Evolutionary conservation across 2,797 vertebrate genomes (phyloP), one percentile per base, ranked within the genome.

Genomic region (Gadopsis bispinosus): DNA sequence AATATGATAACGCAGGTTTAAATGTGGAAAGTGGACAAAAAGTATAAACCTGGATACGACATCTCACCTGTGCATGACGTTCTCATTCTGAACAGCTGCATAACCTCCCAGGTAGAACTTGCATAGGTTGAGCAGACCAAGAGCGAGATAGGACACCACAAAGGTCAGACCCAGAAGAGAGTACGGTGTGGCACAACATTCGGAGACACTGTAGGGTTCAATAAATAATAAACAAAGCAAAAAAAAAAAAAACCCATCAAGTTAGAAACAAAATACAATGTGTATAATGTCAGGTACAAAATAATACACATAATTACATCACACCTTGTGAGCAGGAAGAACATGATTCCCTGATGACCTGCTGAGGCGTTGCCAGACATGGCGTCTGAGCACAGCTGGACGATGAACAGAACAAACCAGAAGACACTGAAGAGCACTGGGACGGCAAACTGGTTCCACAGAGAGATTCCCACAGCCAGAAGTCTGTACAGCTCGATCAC

Each of bases 1-100:
- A n/a, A 29, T 17, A 0, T 7, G 7, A 45, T 22, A 37, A 4
- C 2, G 16, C 9, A 66, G 17, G 45, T 47, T 50, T 20, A 17
- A 48, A 37, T 19, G 5, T 58, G 50, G 26, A 20, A 26, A 7
- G 9, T 69, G 37, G 62, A 13, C 8, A 9, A 7, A 54, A 45
- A 33, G 17, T 33, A 10, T 31, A 63, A 63, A 50, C 26, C 31
- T 29, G 20, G 9, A 16, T 55, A 19, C 2, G 16, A 10, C n/a
- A 9, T n/a, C 91, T 91, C 79, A 97, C 97, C 97, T 95, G 95
- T 97, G 97, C 96, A 97, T 96, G 84, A 96, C 95, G 4, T 97
- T 97, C 75, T 96, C 96, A 1, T 96, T 96, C 79, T 96, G 96
- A 70, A 97, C 90, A 1, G 95, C 97, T 0, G 89, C 88, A 0